A percentile compares a stretch with the other conserved stretches of the same genome.
These are phyloP conservation scores for Hydrochoerus hydrochaeris DNA, from an alignment of 2,113 vertebrate species.

Conservation along the genomic window DNA sequence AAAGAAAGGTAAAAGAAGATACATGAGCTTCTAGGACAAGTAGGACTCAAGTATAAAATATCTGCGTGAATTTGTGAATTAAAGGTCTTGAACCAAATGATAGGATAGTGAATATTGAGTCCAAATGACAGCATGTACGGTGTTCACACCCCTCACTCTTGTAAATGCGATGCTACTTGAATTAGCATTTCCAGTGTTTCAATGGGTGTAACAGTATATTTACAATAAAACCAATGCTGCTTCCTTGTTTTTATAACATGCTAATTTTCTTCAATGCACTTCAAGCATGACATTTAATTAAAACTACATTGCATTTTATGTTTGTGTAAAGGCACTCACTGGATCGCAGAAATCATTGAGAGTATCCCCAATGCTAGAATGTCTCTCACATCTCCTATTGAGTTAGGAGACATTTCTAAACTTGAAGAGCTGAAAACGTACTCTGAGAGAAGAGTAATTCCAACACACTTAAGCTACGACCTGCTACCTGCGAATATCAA, in stretches of 20 bases:
- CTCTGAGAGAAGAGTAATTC: slow-evolving; percentile 84
- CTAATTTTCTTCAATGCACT: neutral
- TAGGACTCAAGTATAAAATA: neutral
- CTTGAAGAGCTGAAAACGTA: slow-evolving; percentile 83
- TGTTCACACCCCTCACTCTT: neutral
- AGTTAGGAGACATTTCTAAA: slow-evolving; percentile 85
- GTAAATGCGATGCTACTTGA: neutral
- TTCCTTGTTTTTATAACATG: neutral
- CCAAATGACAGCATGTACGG: neutral
- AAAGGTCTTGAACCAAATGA: neutral
- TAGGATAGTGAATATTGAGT: neutral
- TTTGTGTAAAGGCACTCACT: slow-evolving; percentile 84
- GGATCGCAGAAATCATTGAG: slow-evolving; percentile 86
- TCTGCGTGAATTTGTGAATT: neutral
- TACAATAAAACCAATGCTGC: neutral
- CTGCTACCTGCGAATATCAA: slow-evolving; percentile 85
- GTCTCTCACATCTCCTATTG: slow-evolving; percentile 85
- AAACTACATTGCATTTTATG: neutral
- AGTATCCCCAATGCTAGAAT: slow-evolving; percentile 81
- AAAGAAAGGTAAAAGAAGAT: neutral
- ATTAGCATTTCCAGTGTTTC: neutral
- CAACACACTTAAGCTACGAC: slow-evolving; percentile 85
- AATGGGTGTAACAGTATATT: neutral
- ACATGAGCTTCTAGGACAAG: neutral
- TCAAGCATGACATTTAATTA: neutral